Percentiles rank a stretch among this genome's conserved stretches.
Conservation (phyloP, 2,888 invertebrate species). For the Drosophila subsilvestris region DNA sequence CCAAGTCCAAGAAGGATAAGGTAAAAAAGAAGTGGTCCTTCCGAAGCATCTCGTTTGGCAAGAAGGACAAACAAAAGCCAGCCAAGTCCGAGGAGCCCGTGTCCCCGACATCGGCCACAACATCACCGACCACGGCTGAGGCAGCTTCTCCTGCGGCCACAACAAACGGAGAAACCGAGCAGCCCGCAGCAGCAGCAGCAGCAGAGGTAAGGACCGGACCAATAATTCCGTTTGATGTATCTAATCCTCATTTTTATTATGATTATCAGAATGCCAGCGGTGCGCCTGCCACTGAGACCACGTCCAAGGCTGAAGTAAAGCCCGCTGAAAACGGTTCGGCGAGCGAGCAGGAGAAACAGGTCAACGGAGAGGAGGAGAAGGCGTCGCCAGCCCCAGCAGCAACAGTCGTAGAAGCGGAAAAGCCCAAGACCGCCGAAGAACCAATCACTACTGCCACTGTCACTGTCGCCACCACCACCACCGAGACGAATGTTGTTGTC, state of each 20-base stretch:
- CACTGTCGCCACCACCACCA: slow-evolving; percentile 35
- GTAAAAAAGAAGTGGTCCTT: slow-evolving; percentile 96
- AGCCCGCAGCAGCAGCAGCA: slow-evolving; percentile 87
- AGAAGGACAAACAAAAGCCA: slow-evolving; percentile 94
- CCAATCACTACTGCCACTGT: slow-evolving; percentile 44
- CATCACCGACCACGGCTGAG: slow-evolving; percentile 55
- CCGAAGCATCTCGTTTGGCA: slow-evolving; percentile 93
- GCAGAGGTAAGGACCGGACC: slow-evolving; percentile 86
- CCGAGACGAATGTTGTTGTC: slow-evolving; percentile 50
- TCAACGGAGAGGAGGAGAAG: slow-evolving; percentile 68
- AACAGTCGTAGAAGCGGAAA: slow-evolving; percentile 59
- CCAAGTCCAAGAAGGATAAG: slow-evolving; percentile 88
- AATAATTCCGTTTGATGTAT: neutral
- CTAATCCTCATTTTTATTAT: neutral
- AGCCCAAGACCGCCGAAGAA: slow-evolving; percentile 54
- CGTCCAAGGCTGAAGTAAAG: slow-evolving; percentile 56
- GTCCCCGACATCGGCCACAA: slow-evolving; percentile 64
- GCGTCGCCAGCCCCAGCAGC: slow-evolving; percentile 47
- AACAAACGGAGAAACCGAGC: slow-evolving; percentile 86
- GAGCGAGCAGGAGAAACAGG: slow-evolving; percentile 64
- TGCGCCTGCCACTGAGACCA: slow-evolving; percentile 39
- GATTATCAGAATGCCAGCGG: slow-evolving; percentile 29
- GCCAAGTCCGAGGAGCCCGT: slow-evolving; percentile 87
- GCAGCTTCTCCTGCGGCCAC: slow-evolving; percentile 51
- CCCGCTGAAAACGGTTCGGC: slow-evolving; percentile 73